Evolutionary conservation across 2,113 vertebrate species (phyloP).

Genomic region (Origma solitaria): DNA sequence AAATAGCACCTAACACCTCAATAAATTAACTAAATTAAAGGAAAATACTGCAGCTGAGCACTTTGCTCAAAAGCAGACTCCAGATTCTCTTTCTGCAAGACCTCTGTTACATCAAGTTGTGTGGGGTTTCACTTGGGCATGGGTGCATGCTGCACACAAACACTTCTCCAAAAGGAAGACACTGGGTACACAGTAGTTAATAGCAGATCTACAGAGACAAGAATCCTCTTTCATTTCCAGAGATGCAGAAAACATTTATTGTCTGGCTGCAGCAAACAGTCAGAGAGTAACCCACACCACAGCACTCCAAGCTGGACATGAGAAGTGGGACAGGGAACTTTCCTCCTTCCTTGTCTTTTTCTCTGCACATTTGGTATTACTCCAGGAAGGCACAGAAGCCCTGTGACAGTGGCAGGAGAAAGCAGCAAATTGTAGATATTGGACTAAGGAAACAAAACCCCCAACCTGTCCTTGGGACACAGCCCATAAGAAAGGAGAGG

Average conservation of each 20-base stretch:
- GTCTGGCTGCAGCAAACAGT: not conserved
- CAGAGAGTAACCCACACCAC: not conserved
- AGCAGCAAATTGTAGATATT: not conserved
- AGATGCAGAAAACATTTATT: not conserved
- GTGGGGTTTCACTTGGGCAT: not conserved
- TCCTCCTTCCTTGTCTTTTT: not conserved
- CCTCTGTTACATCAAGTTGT: not conserved
- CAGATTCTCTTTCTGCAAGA: not conserved
- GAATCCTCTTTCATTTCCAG: not conserved
- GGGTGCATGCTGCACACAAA: not conserved
- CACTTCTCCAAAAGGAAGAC: not conserved
- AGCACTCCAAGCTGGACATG: not conserved
- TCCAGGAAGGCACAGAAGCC: not conserved
- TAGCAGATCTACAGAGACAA: not conserved
- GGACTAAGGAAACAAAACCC: not conserved
- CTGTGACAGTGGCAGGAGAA: not conserved
- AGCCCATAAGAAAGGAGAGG: not conserved
- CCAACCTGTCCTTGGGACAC: not conserved
- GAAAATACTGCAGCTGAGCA: not conserved
- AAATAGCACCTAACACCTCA: not conserved
- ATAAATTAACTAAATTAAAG: not conserved
- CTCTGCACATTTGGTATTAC: fast-evolving
- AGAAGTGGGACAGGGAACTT: not conserved
- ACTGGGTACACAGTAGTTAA: not conserved
- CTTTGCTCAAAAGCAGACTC: not conserved